Evolutionary conservation across 2,113 vertebrate genomes (phyloP).

Genomic region (Stegostoma tigrinum): DNA sequence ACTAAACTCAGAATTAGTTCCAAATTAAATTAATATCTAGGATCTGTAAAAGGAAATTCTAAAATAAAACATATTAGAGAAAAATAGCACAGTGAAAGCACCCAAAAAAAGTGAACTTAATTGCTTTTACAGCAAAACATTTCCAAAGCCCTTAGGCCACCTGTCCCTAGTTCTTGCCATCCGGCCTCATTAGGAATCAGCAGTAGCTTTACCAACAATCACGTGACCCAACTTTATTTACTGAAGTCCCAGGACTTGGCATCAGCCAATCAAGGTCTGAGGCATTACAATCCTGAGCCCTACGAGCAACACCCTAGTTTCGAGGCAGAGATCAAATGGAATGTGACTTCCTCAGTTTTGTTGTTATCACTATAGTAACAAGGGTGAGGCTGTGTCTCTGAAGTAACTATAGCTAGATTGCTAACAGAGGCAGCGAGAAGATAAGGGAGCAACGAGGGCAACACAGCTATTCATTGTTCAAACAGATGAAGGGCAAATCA

Average conservation of each 20-base stretch:
- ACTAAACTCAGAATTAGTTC: background rate
- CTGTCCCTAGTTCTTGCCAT: background rate
- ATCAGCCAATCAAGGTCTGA: background rate
- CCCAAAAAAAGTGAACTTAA: background rate
- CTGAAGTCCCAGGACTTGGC: background rate
- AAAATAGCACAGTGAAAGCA: background rate
- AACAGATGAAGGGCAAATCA: constrained; percentile 24
- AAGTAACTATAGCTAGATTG: background rate
- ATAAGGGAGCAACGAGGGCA: constrained; percentile 5
- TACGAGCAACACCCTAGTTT: background rate
- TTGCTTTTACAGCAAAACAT: background rate
- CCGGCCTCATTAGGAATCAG: no score
- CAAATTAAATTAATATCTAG: background rate
- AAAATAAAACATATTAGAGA: background rate
- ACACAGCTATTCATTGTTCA: constrained; percentile 32
- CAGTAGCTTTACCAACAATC: background rate
- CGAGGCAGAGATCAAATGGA: background rate
- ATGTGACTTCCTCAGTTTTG: background rate
- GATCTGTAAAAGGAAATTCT: background rate
- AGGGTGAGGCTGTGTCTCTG: background rate
- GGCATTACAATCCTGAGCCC: background rate
- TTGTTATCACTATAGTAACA: constrained; percentile 28
- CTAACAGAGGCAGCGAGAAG: background rate
- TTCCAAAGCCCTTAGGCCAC: background rate
- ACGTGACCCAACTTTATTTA: no score